These are phyloP conservation scores for Callyntrura guangdongensis DNA, from an alignment of 2,888 invertebrate species.

Conservation along the genomic window DNA sequence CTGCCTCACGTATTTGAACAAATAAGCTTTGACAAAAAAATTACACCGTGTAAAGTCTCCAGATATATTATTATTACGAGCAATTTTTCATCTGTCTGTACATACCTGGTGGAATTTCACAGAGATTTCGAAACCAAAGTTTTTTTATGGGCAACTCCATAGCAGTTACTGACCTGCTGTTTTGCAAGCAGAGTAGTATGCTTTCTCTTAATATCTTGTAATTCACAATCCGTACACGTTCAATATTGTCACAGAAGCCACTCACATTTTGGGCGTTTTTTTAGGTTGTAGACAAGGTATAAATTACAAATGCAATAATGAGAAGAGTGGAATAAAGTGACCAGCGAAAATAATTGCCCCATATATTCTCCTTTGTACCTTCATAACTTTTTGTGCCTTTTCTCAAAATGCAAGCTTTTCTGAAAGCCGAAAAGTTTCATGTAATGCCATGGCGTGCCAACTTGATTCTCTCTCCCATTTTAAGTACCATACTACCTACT, in stretches of 20 bases:
- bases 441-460: neutral
- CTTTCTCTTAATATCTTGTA: too few relatives aligned
- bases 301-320: conserved; percentile 39
- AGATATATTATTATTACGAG: too few relatives aligned
- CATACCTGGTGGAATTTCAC: too few relatives aligned
- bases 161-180: neutral
- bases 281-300: conserved; percentile 21
- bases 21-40: too few relatives aligned
- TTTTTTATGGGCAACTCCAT: neutral
- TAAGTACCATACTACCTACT: too few relatives aligned
- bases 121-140: too few relatives aligned
- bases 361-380: conserved; percentile 37
- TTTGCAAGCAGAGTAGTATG: neutral
- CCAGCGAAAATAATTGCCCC: conserved; percentile 50
- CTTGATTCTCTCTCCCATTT: neutral
- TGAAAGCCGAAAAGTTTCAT: neutral
- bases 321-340: conserved; percentile 53
- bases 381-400: conserved; percentile 19
- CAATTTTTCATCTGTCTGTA: too few relatives aligned
- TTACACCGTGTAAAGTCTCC: too few relatives aligned
- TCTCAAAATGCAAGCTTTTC: neutral
- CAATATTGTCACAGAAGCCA: conserved; percentile 21
- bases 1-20: too few relatives aligned
- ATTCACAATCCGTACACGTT: too few relatives aligned
- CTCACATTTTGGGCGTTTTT: conserved; percentile 10